A percentile compares a stretch with the other conserved stretches of the same genome.
These are phyloP conservation scores for Xyliphius kryptos DNA, from an alignment of 2,113 vertebrate species.

Conservation along the genomic window DNA sequence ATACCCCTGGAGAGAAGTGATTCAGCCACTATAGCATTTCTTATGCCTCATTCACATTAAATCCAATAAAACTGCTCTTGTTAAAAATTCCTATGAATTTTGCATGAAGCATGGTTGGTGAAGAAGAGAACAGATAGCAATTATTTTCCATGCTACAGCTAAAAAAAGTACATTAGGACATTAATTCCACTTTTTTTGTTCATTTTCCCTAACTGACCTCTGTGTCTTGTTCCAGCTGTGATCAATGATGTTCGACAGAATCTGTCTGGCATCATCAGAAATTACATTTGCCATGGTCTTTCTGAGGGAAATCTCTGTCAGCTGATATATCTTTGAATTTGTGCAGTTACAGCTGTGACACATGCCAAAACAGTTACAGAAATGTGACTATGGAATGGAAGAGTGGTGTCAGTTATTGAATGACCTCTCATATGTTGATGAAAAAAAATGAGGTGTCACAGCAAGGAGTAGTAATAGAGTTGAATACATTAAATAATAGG, in stretches of 20 bases:
- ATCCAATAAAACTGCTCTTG: no score
- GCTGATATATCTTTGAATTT: constrained; percentile 64
- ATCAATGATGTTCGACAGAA: constrained; percentile 66
- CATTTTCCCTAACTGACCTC: constrained; percentile 63
- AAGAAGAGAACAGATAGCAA: no score
- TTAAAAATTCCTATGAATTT: no score
- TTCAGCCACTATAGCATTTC: no score
- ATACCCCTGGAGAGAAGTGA: no score
- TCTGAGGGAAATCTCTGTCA: constrained; percentile 58
- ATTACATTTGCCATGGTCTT: constrained; percentile 51
- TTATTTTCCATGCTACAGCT: no score
- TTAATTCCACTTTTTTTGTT: no score
- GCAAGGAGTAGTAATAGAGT: constrained; percentile 64
- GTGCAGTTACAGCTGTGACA: constrained; percentile 59
- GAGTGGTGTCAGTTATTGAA: constrained; percentile 70
- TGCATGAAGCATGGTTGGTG: no score
- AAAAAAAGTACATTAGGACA: no score
- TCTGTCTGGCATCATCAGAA: constrained; percentile 59
- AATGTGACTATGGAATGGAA: constrained; percentile 63
- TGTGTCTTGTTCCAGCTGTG: constrained; percentile 62
- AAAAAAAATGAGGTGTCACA: constrained; percentile 65
- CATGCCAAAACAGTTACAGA: constrained; percentile 65
- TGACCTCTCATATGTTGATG: constrained; percentile 62
- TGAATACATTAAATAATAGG: constrained; percentile 68
- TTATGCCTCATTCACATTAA: no score